These are phyloP conservation scores for Notocelia uddmanniana DNA, from an alignment of 2,888 invertebrate genomes.

Conservation along the genomic window DNA sequence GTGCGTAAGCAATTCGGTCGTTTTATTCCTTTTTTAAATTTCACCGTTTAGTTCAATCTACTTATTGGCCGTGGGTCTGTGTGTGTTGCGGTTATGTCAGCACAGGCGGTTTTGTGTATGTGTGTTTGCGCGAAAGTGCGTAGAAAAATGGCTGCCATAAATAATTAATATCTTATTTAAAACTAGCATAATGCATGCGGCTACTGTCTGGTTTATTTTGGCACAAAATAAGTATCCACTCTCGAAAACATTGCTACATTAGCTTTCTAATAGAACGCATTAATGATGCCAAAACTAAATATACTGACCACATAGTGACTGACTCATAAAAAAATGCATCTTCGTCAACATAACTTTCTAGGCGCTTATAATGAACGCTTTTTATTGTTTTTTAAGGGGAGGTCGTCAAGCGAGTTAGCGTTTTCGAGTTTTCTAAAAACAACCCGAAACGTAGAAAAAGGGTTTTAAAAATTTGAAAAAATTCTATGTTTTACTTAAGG, in stretches of 20 bases:
- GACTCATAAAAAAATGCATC: too few relatives aligned
- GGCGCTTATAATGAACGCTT: too few relatives aligned
- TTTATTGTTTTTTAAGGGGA: too few relatives aligned
- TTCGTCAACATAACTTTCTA: too few relatives aligned
- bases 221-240: constrained; percentile 3
- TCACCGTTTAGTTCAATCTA: constrained; percentile 86
- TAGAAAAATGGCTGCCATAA: constrained; percentile 48
- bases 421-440: too few relatives aligned
- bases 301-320: not conserved
- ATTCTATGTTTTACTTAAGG: too few relatives aligned
- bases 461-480: too few relatives aligned
- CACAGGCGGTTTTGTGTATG: constrained; percentile 51
- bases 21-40: constrained; percentile 86
- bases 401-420: too few relatives aligned
- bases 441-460: too few relatives aligned
- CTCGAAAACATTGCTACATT: not conserved
- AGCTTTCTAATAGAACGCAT: not conserved
- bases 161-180: constrained; percentile 46
- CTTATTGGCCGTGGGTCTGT: constrained; percentile 80
- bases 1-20: constrained; percentile 79
- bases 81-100: constrained; percentile 71
- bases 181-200: constrained; percentile 45
- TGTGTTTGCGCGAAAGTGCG: constrained; percentile 51
- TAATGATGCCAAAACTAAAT: not conserved
- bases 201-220: constrained; percentile 39